Base-by-base conservation (phyloP, 2,113 vertebrate genomes). In the Ptilonorhynchus violaceus region DNA sequence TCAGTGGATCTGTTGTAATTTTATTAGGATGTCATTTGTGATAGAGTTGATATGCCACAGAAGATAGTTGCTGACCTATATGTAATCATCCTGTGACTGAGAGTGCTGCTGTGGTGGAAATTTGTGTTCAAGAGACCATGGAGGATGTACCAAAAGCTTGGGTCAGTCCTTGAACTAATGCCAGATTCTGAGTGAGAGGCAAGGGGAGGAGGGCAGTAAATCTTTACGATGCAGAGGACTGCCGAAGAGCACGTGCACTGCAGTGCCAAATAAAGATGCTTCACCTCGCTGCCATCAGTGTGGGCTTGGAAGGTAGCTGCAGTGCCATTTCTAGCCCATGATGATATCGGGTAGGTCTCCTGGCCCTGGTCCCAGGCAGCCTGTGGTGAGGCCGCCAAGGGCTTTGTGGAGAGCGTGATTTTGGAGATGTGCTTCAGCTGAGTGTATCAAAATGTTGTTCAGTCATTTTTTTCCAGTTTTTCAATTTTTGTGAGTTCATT, bases 1-100 rank as follows among this genome's bases (percentile, higher is more conserved):
- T 85, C 92, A 88, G 13, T 72, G 20, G 62, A 91, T 47, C 89
- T 97, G 64, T 92, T 95, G 62, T 9, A 35, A 5, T 96, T 92
- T 92, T 95, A 94, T 90, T 75, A 41, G 31, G 46, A 88, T 92
- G 89, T 94, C 56, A 76, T 96, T 96, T 97, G 41, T 33, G 10
- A 63, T 52, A 83, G 18, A 88, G n/a, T 35, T 94, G 69, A 89
- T 92, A 75, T 3, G 18, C 66, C 24, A 50, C 47, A 82, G 82
- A 80, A 95, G n/a, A 84, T 81, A 68, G 60, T 56, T 90, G 55
- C 37, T 92, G 72, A 69, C 72, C 75, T 83, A 8, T 35, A 39
- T 64, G 50, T 91, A 77, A 92, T 59, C 49, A 28, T 74, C 8
- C 7, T 76, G 41, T 85, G 92, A 83, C 67, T 13, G 5, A 47